Conservation (phyloP, 1,140 invertebrate species). For the Drosophila fuyamai region DNA sequence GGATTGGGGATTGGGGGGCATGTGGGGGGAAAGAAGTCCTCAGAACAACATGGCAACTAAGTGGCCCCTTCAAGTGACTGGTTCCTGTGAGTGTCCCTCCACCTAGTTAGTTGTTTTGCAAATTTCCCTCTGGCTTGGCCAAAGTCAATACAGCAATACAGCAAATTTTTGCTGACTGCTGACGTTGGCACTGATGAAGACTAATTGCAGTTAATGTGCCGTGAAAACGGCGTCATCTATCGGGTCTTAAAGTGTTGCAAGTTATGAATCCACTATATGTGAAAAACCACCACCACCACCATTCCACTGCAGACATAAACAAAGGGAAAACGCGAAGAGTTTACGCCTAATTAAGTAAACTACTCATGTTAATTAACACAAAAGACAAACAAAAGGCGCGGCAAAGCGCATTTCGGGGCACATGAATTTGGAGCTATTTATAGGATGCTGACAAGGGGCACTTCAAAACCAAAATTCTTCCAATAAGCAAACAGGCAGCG, state of each 20-base stretch:
- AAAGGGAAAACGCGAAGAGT: constrained; percentile 47
- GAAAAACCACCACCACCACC: constrained; percentile 22
- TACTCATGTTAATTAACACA: constrained; percentile 79
- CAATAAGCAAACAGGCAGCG: constrained; percentile 54
- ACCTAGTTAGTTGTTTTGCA: constrained; percentile 64
- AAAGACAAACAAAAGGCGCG: constrained; percentile 68
- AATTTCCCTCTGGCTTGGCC: constrained; percentile 26
- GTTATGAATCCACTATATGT: constrained; percentile 12
- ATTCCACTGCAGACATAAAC: constrained; percentile 58
- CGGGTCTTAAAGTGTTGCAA: constrained; percentile 28
- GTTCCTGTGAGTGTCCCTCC: constrained; percentile 21
- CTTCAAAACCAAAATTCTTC: constrained; percentile 55
- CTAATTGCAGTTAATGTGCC: constrained; percentile 77
- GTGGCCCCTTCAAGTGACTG: constrained; percentile 64
- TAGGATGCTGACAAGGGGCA: constrained; percentile 55
- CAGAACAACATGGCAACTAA: constrained; percentile 73
- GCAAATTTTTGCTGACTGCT: constrained; percentile 47
- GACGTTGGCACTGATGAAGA: constrained; percentile 74
- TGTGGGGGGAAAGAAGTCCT: background rate
- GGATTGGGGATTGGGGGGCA: background rate
- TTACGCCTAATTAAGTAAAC: constrained; percentile 78
- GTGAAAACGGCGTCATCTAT: constrained; percentile 65
- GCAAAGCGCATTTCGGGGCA: constrained; percentile 30
- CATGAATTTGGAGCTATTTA: constrained; percentile 52
- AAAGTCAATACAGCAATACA: constrained; percentile 58